A percentile compares a stretch with the other conserved stretches of the same genome.
Evolutionary conservation across 1,140 invertebrate genomes (phyloP).

Genomic region (Stenopsyche tienmushanensis): DNA sequence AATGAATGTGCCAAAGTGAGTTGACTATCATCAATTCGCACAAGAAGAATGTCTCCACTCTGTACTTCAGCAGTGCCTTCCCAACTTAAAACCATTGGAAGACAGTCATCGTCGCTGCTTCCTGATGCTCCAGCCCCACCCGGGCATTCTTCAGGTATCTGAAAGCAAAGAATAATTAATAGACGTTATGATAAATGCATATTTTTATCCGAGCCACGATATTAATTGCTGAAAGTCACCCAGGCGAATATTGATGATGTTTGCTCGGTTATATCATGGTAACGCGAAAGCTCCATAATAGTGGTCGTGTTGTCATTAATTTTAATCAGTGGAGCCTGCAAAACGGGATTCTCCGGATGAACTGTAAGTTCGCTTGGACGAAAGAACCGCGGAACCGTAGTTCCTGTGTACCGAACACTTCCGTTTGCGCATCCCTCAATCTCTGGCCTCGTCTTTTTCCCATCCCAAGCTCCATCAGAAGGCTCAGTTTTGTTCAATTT

Average conservation of each 20-base stretch:
- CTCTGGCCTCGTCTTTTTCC: no score
- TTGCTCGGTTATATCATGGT: no score
- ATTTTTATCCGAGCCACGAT: no score
- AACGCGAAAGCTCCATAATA: not conserved
- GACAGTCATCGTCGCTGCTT: constrained; percentile 51
- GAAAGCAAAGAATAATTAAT: no score
- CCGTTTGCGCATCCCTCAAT: no score
- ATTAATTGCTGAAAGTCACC: no score
- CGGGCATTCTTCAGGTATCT: constrained; percentile 58
- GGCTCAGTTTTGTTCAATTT: not conserved
- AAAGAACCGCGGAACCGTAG: no score
- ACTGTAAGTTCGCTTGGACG: no score
- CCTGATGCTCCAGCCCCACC: constrained; percentile 35
- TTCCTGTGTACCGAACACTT: no score
- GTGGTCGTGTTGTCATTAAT: constrained; percentile 34
- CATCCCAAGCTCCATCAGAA: no score
- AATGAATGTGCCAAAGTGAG: constrained; percentile 50
- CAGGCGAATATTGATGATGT: no score
- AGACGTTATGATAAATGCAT: no score
- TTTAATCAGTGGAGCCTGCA: constrained; percentile 29
- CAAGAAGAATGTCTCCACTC: constrained; percentile 67
- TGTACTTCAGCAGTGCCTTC: constrained; percentile 64
- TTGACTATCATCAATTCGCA: constrained; percentile 64
- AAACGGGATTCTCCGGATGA: constrained; percentile 12
- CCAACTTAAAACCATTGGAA: constrained; percentile 60